A percentile compares a stretch with the other conserved stretches of the same genome.
phyloP scores from a whole-genome alignment of 2,113 vertebrate genomes.

The Antechinus stuartii region DNA sequence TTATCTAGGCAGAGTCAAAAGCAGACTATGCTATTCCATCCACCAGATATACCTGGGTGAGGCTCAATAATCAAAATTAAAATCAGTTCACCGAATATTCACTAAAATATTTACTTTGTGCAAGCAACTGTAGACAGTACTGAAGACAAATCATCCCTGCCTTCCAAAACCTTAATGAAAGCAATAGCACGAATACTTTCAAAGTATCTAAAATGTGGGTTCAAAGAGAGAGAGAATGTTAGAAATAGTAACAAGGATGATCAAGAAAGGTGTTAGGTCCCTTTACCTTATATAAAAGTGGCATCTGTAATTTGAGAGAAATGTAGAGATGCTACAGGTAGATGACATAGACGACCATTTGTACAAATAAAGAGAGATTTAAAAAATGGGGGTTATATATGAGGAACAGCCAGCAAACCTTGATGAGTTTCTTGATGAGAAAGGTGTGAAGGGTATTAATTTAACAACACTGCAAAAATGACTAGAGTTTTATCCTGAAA shows the following conservation, averaged over 20 bases:
- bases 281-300: background rate
- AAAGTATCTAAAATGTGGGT: background rate
- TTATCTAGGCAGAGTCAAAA: background rate
- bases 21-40: background rate
- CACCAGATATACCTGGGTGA: background rate
- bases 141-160: background rate
- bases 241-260: background rate
- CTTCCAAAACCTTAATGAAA: background rate
- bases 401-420: background rate
- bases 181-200: background rate
- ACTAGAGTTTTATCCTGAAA: background rate
- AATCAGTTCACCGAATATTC: background rate
- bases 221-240: background rate
- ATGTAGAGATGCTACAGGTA: background rate
- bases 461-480: background rate
- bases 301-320: background rate
- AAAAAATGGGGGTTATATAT: background rate
- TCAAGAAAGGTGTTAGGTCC: background rate
- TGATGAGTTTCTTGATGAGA: background rate
- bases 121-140: background rate
- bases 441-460: background rate
- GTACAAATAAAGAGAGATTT: background rate
- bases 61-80: background rate
- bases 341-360: background rate
- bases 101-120: background rate